A percentile compares a stretch with the other conserved stretches of the same genome.
phyloP scores from a whole-genome alignment of 2,888 invertebrate species.

The Eudemis profundana region DNA sequence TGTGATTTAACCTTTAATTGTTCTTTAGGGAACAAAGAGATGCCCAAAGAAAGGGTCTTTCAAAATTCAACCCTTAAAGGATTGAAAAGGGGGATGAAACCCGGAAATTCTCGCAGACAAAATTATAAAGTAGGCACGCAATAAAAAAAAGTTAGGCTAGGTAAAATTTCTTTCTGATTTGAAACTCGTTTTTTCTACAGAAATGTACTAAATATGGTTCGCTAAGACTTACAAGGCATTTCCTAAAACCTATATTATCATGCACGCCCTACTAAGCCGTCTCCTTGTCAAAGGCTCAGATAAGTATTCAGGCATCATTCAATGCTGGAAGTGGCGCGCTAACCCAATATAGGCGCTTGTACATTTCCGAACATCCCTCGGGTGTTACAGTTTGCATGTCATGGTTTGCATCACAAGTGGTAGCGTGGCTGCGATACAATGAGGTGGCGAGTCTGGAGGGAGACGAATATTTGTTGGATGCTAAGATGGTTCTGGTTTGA shows the following conservation, averaged over 20 bases:
- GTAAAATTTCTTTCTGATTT: no score
- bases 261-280: conserved; percentile 32
- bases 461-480: conserved; percentile 43
- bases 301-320: conserved; percentile 55
- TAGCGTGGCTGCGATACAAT: conserved; percentile 45
- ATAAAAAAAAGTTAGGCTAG: no score
- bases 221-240: no score
- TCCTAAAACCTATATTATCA: neutral
- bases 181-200: no score
- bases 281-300: conserved; percentile 55
- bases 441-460: conserved; percentile 41
- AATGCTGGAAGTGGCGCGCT: conserved; percentile 55
- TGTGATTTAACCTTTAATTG: no score
- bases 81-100: no score
- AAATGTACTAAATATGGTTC: no score
- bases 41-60: no score
- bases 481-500: conserved; percentile 43
- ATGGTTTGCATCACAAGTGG: conserved; percentile 78
- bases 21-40: no score
- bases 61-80: no score
- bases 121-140: no score
- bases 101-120: no score
- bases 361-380: conserved; percentile 60
- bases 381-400: conserved; percentile 65
- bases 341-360: conserved; percentile 66